Base-by-base conservation (phyloP, 1,140 invertebrate genomes). In the Megathymus violae region DNA sequence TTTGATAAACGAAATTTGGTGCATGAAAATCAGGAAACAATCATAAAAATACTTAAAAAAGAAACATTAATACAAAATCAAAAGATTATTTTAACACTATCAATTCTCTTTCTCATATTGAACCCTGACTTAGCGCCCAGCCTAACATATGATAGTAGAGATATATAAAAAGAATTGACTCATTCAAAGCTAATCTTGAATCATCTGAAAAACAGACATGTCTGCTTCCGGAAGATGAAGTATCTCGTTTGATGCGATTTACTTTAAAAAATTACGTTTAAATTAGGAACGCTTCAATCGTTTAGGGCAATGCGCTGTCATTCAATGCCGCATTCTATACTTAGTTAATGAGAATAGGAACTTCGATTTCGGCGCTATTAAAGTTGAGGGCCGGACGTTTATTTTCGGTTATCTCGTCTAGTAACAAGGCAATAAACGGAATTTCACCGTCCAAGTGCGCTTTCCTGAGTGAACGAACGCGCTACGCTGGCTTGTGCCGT, bases 381-480 rank as follows among this genome's bases (percentile, higher is more conserved):
- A 78, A 75, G 38, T 58, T 15, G 64, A 67, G 71, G 65, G 72
- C 78, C 81, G 85, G 82, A 86, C 81, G 76, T 80, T 71, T 85
- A 86, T 85, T 80, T 84, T 75, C 74, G 71, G 66, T 80, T 78
- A 80, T 78, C 77, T 76, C 63, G 63, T 64, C 64, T 65, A 63
- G 76, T 77, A 76, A 73, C 70, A 69, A 81, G 78, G 78, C 74
- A 83, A 81, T 81, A 81, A 74, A 81, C 74, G 72, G 75, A 76
- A 78, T 75, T 75, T 76, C 51, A 70, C 65, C 43, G 46, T 69
- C 63, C 34, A 64, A 44, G 46, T 67, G 52, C 69, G 63, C 69
- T 80, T 82, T 81, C 78, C 82, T 78, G 85, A 85, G 86, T 87
- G 81, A 87, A 87, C 82, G 84, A 85, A 85, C 84, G 48, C 70